These are phyloP conservation scores for Ectemnius cavifrons DNA, from an alignment of 2,888 invertebrate species.

Conservation along the genomic window DNA sequence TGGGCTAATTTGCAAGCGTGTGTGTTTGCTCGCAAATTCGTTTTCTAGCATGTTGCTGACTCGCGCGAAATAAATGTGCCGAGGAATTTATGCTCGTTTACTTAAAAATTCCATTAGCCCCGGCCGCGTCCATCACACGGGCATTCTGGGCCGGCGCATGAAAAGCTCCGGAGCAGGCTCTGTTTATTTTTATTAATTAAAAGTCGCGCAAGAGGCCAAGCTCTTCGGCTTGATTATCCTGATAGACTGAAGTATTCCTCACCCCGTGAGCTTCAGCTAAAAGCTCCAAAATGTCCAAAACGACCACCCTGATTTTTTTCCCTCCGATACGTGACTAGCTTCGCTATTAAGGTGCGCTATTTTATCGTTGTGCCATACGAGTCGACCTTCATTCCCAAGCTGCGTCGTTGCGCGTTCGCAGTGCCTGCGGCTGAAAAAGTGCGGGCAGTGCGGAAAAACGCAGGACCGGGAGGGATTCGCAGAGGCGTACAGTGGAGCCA, in stretches of 20 bases:
- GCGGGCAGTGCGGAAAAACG: not conserved
- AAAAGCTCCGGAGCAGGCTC: slow-evolving; percentile 11
- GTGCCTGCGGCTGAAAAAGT: not conserved
- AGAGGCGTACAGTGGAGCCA: slow-evolving; percentile 19
- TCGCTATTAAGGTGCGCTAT: no score
- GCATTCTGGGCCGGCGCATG: slow-evolving; percentile 4
- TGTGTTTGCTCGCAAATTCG: slow-evolving; percentile 55
- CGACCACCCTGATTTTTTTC: no score
- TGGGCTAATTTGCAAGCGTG: slow-evolving; percentile 52
- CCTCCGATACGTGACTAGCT: no score
- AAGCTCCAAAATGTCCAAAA: no score
- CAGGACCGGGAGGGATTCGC: slow-evolving; percentile 13
- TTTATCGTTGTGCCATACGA: no score
- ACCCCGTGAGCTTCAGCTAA: no score
- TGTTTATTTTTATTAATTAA: slow-evolving; percentile 64
- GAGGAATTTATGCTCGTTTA: slow-evolving; percentile 56
- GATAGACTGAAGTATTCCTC: no score
- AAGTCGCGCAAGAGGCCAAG: slow-evolving; percentile 14
- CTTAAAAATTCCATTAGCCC: slow-evolving; percentile 62
- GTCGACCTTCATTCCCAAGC: no score
- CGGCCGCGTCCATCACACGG: slow-evolving; percentile 18
- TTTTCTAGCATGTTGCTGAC: slow-evolving; percentile 25
- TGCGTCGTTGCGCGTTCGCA: no score
- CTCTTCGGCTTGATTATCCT: slow-evolving; percentile 22
- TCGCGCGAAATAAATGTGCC: slow-evolving; percentile 38